These are phyloP conservation scores for Malacosoma neustria DNA, from an alignment of 2,888 invertebrate genomes.

Conservation along the genomic window DNA sequence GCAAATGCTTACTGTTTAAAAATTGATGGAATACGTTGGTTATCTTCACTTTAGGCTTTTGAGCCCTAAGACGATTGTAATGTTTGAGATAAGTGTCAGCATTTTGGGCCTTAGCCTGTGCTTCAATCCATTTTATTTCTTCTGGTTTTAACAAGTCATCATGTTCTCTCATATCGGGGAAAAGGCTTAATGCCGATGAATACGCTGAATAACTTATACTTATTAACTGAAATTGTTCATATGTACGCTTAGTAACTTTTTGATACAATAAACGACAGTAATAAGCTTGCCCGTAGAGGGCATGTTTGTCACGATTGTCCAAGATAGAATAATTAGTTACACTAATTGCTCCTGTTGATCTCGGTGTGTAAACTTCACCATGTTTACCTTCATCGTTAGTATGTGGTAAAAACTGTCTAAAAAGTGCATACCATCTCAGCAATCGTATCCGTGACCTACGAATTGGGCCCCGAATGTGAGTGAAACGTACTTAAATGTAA, in stretches of 20 bases:
- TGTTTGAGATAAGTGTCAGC: conserved; percentile 34
- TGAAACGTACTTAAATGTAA: too few species aligned
- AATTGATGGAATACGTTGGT: conserved; percentile 48
- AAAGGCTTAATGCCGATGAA: conserved; percentile 59
- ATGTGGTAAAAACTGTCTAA: too few species aligned
- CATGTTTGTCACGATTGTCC: too few species aligned
- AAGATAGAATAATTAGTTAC: too few species aligned
- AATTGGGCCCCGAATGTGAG: too few species aligned
- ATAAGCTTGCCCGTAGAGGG: too few species aligned
- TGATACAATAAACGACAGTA: too few species aligned
- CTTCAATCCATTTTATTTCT: conserved; percentile 40
- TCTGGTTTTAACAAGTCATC: conserved; percentile 43
- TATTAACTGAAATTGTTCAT: conserved; percentile 39
- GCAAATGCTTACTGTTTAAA: conserved; percentile 42
- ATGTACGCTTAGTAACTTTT: background rate
- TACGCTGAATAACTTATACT: conserved; percentile 55
- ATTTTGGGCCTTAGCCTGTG: conserved; percentile 33
- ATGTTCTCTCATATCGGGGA: conserved; percentile 64
- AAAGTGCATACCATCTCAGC: too few species aligned
- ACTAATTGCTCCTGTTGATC: too few species aligned
- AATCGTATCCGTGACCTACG: too few species aligned
- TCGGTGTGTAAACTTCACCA: too few species aligned
- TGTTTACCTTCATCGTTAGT: too few species aligned
- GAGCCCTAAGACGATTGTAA: conserved; percentile 24
- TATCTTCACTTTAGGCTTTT: conserved; percentile 29